Evolutionary conservation across 2,888 invertebrate species (phyloP).

Genomic region (Epistrophella euchroma): DNA sequence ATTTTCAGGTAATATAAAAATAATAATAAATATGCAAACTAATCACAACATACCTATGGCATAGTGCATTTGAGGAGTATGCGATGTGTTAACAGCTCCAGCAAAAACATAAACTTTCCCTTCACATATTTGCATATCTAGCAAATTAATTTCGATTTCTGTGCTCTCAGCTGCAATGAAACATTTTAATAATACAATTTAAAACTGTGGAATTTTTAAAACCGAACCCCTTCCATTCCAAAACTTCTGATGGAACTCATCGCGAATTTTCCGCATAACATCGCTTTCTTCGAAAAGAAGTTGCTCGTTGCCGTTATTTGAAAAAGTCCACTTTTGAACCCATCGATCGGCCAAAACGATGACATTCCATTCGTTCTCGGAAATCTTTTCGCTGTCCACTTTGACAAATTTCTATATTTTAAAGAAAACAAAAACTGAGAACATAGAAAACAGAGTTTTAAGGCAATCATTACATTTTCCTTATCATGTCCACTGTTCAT

Average conservation of each 20-base stretch:
- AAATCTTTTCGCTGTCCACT: slow-evolving; percentile 85
- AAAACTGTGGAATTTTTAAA: background rate
- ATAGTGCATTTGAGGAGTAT: slow-evolving; percentile 89
- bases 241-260: slow-evolving; percentile 88
- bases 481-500: slow-evolving; percentile 82
- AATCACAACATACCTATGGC: slow-evolving; percentile 86
- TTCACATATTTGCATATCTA: slow-evolving; percentile 91
- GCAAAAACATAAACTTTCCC: slow-evolving; percentile 89
- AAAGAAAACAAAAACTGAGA: slow-evolving; percentile 6
- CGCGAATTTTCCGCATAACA: slow-evolving; percentile 89
- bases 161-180: slow-evolving; percentile 84
- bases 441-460: background rate
- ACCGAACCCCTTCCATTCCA: slow-evolving; percentile 86
- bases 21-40: background rate
- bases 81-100: slow-evolving; percentile 88
- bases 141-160: slow-evolving; percentile 88
- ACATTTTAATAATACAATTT: background rate
- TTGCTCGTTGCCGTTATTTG: slow-evolving; percentile 87
- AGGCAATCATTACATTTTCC: slow-evolving; percentile 80
- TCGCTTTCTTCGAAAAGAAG: slow-evolving; percentile 89
- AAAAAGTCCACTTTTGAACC: slow-evolving; percentile 93
- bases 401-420: slow-evolving; percentile 86
- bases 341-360: slow-evolving; percentile 90
- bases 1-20: too few species aligned
- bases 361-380: slow-evolving; percentile 85